Conservation (phyloP, 2,113 vertebrate genomes). For the Pseudopodoces humilis region DNA sequence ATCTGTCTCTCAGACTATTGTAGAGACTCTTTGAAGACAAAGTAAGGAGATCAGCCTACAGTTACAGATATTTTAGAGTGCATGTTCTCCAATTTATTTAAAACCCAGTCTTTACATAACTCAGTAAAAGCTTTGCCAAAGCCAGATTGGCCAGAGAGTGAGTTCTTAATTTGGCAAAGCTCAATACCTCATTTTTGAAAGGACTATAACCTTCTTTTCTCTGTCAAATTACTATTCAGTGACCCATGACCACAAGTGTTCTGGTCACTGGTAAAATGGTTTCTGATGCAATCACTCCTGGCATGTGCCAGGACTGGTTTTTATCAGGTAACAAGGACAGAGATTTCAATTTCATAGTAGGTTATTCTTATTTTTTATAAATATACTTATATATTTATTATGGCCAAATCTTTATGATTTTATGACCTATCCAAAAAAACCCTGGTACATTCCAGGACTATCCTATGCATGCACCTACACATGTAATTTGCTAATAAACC, state of each 20-base stretch:
- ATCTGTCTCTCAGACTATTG: background rate
- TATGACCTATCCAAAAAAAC: background rate
- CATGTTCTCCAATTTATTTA: background rate
- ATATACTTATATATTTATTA: background rate
- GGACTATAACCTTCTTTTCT: conserved; percentile 50
- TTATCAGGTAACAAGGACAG: background rate
- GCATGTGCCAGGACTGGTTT: background rate
- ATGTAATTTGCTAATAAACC: background rate
- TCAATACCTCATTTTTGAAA: conserved; percentile 23
- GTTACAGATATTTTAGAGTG: background rate
- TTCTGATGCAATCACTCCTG: conserved; percentile 17
- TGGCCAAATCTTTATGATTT: background rate
- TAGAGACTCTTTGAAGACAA: background rate
- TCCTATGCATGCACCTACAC: background rate
- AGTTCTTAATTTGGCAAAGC: background rate
- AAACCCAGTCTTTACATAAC: conserved; percentile 7
- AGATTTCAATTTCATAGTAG: background rate
- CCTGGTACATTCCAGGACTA: background rate
- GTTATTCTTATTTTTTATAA: background rate
- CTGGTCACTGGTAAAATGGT: conserved; percentile 19
- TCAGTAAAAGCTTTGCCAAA: conserved; percentile 12
- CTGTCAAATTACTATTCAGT: conserved; percentile 52
- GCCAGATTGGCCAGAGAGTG: background rate
- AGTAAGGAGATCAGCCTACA: background rate
- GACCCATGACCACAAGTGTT: conserved; percentile 15